Conservation (phyloP, 2,888 invertebrate genomes). For the Athalia rosae region DNA sequence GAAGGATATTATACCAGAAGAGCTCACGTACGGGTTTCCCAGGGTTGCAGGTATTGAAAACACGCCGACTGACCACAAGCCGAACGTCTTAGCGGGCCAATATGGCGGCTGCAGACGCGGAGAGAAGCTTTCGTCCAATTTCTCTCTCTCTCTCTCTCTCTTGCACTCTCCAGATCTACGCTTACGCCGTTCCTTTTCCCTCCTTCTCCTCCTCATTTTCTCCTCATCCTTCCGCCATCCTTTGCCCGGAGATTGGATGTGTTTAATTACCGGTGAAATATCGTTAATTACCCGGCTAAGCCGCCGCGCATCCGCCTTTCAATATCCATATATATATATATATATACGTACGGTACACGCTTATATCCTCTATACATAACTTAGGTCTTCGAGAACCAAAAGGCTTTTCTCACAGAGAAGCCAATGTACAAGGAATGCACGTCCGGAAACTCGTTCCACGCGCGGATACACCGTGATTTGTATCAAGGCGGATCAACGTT, state of each 20-base stretch:
- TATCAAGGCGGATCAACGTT: too few relatives aligned
- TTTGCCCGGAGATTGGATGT: slow-evolving; percentile 65
- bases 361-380: not conserved
- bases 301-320: slow-evolving; percentile 23
- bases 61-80: slow-evolving; percentile 19
- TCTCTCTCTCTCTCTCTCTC: too few relatives aligned
- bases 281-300: slow-evolving; percentile 70
- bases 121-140: too few relatives aligned
- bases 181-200: too few relatives aligned
- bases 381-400: not conserved
- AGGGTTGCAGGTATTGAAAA: slow-evolving; percentile 37
- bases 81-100: not conserved
- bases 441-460: too few relatives aligned
- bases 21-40: not conserved
- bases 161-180: too few relatives aligned
- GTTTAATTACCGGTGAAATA: slow-evolving; percentile 73
- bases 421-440: not conserved
- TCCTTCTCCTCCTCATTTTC: not conserved
- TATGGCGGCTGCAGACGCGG: too few relatives aligned
- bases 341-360: not conserved
- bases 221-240: slow-evolving; percentile 54
- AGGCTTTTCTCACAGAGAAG: not conserved
- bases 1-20: too few relatives aligned
- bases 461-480: too few relatives aligned
- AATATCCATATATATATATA: too few relatives aligned